Conservation (phyloP, 2,797 vertebrate genomes). For the Acridotheres tristis region DNA sequence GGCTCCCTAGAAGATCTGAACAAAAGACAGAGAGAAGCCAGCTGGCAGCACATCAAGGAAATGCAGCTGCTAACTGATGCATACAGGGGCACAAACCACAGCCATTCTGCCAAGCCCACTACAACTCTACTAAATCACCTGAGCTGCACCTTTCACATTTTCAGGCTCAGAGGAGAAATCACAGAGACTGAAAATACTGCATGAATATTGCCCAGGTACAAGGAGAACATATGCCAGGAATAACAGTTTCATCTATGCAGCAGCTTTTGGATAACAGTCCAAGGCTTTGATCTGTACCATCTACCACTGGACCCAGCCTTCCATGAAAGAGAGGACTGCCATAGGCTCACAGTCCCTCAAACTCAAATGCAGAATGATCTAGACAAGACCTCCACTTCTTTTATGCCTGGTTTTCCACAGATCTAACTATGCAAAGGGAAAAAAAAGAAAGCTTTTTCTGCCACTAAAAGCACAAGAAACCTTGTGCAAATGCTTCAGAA, state of each 20-base stretch:
- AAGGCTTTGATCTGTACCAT: background rate
- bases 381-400: background rate
- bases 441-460: background rate
- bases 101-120: background rate
- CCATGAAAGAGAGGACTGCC: background rate
- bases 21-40: background rate
- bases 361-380: background rate
- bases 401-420: background rate
- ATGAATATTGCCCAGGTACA: background rate
- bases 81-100: background rate
- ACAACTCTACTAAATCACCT: background rate
- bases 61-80: background rate
- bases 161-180: background rate
- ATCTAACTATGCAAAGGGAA: background rate
- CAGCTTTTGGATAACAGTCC: background rate
- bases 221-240: background rate
- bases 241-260: background rate
- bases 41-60: background rate
- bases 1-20: background rate
- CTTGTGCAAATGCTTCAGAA: background rate
- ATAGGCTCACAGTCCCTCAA: background rate
- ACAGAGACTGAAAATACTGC: background rate
- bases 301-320: background rate
- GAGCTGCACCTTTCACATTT: background rate
- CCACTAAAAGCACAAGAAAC: background rate